phyloP scores from a whole-genome alignment of 1,140 invertebrate genomes.

The Drosophila insularis region DNA sequence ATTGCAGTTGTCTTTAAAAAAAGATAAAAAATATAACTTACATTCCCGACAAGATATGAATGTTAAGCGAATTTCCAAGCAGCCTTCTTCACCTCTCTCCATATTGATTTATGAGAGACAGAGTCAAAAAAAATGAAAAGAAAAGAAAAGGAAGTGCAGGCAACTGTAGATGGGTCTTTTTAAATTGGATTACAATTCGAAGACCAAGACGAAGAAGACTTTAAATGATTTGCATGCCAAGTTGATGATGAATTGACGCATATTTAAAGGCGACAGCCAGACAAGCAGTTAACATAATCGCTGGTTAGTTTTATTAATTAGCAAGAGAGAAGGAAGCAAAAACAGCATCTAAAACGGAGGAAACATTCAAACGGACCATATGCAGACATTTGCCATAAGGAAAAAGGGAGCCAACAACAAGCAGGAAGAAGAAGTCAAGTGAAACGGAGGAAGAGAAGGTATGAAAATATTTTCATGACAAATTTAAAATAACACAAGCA shows the following conservation, averaged over 20 bases:
- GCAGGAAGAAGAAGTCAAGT: slow-evolving; percentile 39
- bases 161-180: slow-evolving; percentile 53
- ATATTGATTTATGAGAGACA: slow-evolving; percentile 60
- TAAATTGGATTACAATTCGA: slow-evolving; percentile 73
- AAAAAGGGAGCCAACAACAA: not conserved
- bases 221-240: slow-evolving; percentile 62
- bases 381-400: slow-evolving; percentile 46
- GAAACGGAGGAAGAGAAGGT: slow-evolving; percentile 35
- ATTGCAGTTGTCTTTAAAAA: slow-evolving; percentile 63
- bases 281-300: slow-evolving; percentile 17
- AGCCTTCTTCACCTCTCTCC: slow-evolving; percentile 10
- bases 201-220: slow-evolving; percentile 20
- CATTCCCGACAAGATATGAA: slow-evolving; percentile 76
- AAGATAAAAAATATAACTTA: slow-evolving; percentile 80
- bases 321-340: slow-evolving; percentile 35
- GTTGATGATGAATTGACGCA: slow-evolving; percentile 45
- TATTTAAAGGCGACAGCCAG: slow-evolving; percentile 34
- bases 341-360: slow-evolving; percentile 69
- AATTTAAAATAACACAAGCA: slow-evolving; percentile 79
- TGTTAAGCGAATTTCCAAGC: slow-evolving; percentile 59
- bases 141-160: slow-evolving; percentile 40
- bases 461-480: slow-evolving; percentile 81
- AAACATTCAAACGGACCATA: slow-evolving; percentile 42
- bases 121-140: slow-evolving; percentile 18
- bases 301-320: slow-evolving; percentile 62